Evolutionary conservation across 1,140 invertebrate genomes (phyloP).

Genomic region (Artemia franciscana): DNA sequence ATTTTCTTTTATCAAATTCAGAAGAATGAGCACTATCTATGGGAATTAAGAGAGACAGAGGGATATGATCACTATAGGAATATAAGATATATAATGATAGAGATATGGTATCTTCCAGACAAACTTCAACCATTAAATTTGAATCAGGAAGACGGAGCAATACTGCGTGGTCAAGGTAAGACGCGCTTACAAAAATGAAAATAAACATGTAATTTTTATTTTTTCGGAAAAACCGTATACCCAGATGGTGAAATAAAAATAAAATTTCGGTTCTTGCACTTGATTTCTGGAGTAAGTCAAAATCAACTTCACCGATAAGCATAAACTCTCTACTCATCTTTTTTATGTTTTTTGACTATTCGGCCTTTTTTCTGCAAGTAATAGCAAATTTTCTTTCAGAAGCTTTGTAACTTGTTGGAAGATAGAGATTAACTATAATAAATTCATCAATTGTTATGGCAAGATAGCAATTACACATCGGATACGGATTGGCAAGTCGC

Average conservation of each 20-base stretch:
- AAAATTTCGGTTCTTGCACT: not conserved
- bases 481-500: not conserved
- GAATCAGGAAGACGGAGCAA: not conserved
- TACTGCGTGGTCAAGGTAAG: not conserved
- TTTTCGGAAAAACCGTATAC: not conserved
- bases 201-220: not conserved
- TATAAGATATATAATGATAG: too few species aligned
- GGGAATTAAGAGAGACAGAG: not conserved
- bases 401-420: not conserved
- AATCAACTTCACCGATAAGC: not conserved
- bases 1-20: too few species aligned
- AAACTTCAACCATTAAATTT: not conserved
- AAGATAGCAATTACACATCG: not conserved
- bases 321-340: not conserved
- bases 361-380: not conserved
- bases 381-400: not conserved
- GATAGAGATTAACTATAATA: not conserved
- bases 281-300: not conserved
- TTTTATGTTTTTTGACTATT: not conserved
- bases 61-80: not conserved
- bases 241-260: not conserved
- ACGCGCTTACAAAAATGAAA: not conserved
- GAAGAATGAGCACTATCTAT: too few species aligned
- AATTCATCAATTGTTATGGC: not conserved
- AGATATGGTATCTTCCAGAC: too few species aligned